Base-by-base conservation (phyloP, 2,888 invertebrate species). In the Eumacrocentrus americanus region DNA sequence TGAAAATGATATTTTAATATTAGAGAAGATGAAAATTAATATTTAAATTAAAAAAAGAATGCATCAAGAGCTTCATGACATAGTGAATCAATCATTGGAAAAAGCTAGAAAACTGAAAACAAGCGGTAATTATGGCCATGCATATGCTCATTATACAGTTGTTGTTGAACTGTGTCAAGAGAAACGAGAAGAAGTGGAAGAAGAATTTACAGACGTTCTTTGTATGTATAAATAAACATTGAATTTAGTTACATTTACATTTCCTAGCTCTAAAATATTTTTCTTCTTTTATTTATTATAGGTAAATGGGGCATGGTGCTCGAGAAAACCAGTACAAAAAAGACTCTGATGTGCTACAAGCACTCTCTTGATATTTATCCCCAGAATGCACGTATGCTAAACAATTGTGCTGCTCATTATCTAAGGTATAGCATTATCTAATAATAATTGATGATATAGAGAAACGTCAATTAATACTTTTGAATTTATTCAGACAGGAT, bases 401-500 rank as follows among this genome's bases (percentile, higher is more conserved):
- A 74, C 58, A 75, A 75, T 67, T 75, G 71, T 61, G 75, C 73
- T 11, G 73, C 75, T 1, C 75, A 75, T 58, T 65, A 72, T 3
- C 62, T 75, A 60, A 72, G 71, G 75, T 75, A 68, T 5, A n/a
- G n/a, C n/a, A n/a, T n/a, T n/a, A n/a, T n/a, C n/a, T n/a, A n/a
- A n/a, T n/a, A 37, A 35, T 12, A 40, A 51, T 42, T n/a, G 60
- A 18, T 16, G 20, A 52, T 29, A 16, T n/a, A n/a, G n/a, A n/a
- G n/a, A n/a, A n/a, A n/a, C n/a, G n/a, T n/a, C n/a, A n/a, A n/a
- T n/a, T n/a, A n/a, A n/a, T n/a, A n/a, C n/a, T n/a, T n/a, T n/a
- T n/a, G n/a, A n/a, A n/a, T n/a, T n/a, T n/a, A n/a, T 46, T 58
- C 72, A 87, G 87, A 71, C 84, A 82, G 63, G 84, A 84, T 6